Evolutionary conservation across 2,888 invertebrate species (phyloP).

Genomic region (Drosophila atripex): DNA sequence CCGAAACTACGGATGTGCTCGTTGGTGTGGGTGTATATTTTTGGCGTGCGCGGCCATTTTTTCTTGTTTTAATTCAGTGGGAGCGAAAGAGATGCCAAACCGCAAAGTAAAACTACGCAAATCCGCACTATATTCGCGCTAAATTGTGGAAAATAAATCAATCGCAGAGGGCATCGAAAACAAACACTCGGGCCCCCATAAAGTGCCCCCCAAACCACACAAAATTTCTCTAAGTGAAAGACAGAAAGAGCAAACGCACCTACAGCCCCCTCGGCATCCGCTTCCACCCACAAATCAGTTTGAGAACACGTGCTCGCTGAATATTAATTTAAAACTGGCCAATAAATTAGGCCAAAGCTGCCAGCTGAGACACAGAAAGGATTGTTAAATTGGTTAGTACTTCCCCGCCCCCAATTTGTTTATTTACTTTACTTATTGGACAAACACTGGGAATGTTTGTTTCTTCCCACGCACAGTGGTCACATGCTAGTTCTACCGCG

Average conservation of each 20-base stretch:
- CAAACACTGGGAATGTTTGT: constrained; percentile 24
- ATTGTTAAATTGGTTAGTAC: constrained; percentile 62
- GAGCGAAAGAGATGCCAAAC: constrained; percentile 55
- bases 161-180: constrained; percentile 27
- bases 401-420: constrained; percentile 24
- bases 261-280: neutral
- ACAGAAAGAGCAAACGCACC: neutral
- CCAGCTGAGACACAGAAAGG: constrained; percentile 9
- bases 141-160: constrained; percentile 38
- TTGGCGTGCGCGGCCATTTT: constrained; percentile 82
- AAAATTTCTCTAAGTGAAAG: constrained; percentile 22
- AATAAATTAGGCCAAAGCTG: constrained; percentile 6
- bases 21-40: constrained; percentile 70
- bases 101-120: constrained; percentile 48
- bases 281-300: constrained; percentile 16
- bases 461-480: constrained; percentile 42
- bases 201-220: constrained; percentile 39
- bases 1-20: constrained; percentile 29
- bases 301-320: constrained; percentile 28
- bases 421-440: constrained; percentile 35
- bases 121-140: constrained; percentile 17
- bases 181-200: constrained; percentile 21
- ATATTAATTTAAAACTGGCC: constrained; percentile 7
- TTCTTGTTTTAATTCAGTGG: constrained; percentile 60
- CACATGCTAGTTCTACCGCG: constrained; percentile 14